Evolutionary conservation across 2,113 vertebrate genomes (phyloP), one percentile per base, ranked within the genome.

Genomic region (Mandrillus leucophaeus): DNA sequence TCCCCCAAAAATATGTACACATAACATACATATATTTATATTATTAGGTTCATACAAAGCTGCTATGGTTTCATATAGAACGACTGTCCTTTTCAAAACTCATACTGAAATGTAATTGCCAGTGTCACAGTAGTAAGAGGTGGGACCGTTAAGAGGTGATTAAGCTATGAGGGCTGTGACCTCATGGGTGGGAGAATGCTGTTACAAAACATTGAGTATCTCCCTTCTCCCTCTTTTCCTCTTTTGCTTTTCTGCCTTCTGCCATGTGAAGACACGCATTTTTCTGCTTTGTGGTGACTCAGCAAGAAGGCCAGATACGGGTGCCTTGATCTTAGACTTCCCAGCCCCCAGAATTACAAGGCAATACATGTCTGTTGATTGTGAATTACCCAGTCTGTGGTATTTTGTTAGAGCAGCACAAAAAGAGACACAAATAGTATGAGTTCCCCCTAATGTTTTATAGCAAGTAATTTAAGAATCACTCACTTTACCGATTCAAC

Each of bases 371-470:
- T 86, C 72, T 93, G 57, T 11, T 22, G 8, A 79, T 43, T 20
- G 66, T 35, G 35, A 55, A 55, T 55, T 27, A 23, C 70, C 8
- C 18, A 18, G 27, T 78, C 18, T 55, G 13, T 23, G 59, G 14
- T 12, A 55, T 30, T 55, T 79, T 35, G 20, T 66, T 68, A n/a
- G 2, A 78, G 48, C 48, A 70, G 22, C 30, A 88, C 30, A 87
- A 57, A 35, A 78, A 7, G 45, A 61, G 72, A 61, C 22, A 43
- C 32, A 57, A 32, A 3, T 84, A 43, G 61, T 9, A n/a, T 43
- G 48, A 75, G 11, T 66, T 92, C 78, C 48, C n/a, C 57, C 82
- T 20, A 14, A 66, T 68, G 20, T 88, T 83, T 84, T 43, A 75
- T 2, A 80, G 64, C 22, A 40, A 92, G 68, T 55, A 43, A 25